These are phyloP conservation scores for Zelostemma sp. DNA, from an alignment of 1,140 invertebrate species.

Conservation along the genomic window DNA sequence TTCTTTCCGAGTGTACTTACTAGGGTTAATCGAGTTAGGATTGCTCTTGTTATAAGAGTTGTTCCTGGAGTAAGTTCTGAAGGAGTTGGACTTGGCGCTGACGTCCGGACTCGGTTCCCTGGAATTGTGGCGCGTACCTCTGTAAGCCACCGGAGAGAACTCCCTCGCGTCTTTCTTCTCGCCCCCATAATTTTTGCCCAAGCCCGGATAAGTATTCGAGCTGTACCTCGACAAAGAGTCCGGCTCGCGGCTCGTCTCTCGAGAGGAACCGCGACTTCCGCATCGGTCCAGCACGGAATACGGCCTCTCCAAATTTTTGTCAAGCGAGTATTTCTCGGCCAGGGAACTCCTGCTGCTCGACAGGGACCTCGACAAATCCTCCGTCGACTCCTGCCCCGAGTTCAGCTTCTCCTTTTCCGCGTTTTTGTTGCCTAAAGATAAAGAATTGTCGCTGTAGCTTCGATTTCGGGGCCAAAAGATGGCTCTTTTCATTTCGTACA, in stretches of 20 bases:
- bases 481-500: slow-evolving; percentile 42
- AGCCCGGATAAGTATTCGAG: slow-evolving; percentile 57
- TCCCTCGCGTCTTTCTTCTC: slow-evolving; percentile 58
- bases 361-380: slow-evolving; percentile 56
- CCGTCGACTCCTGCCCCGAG: slow-evolving; percentile 49
- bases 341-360: slow-evolving; percentile 57
- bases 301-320: slow-evolving; percentile 56
- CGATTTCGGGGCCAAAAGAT: background rate
- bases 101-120: slow-evolving; percentile 64
- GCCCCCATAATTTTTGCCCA: slow-evolving; percentile 50
- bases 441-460: background rate
- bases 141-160: slow-evolving; percentile 50
- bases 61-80: slow-evolving; percentile 53
- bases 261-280: slow-evolving; percentile 49
- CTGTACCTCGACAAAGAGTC: slow-evolving; percentile 57
- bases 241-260: slow-evolving; percentile 59
- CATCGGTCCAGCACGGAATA: slow-evolving; percentile 63
- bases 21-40: slow-evolving; percentile 50
- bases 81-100: slow-evolving; percentile 53
- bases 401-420: slow-evolving; percentile 57
- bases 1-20: no score
- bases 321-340: slow-evolving; percentile 59
- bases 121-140: slow-evolving; percentile 52
- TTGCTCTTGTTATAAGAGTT: slow-evolving; percentile 52
- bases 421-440: slow-evolving; percentile 53